Evolutionary conservation across 1,140 invertebrate species (phyloP).

Genomic region (Aphaenogaster ashmeadi): DNA sequence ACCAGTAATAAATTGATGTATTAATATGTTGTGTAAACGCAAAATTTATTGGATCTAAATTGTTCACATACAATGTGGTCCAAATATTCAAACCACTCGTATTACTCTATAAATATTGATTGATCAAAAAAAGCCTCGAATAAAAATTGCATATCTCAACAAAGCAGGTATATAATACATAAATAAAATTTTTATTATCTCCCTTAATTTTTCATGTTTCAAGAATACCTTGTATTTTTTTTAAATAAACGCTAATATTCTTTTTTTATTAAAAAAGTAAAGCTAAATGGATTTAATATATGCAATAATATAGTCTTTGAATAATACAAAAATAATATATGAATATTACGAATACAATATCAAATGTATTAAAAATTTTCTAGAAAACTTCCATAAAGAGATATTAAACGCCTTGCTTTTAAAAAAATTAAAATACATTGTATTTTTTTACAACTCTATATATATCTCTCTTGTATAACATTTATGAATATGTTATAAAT

Average conservation of each 20-base stretch:
- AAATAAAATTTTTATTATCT: constrained; percentile 8
- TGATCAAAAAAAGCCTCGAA: not conserved
- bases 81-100: not conserved
- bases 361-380: not conserved
- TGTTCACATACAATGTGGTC: not conserved
- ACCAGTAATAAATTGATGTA: constrained; percentile 47
- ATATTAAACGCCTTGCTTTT: not conserved
- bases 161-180: not conserved
- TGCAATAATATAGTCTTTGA: not conserved
- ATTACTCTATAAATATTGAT: constrained; percentile 30
- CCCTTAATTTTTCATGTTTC: not conserved
- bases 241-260: not conserved
- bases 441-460: not conserved
- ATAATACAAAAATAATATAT: not conserved
- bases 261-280: constrained; percentile 7
- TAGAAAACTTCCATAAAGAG: not conserved
- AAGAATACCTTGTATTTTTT: not conserved
- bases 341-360: not conserved
- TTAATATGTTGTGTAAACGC: constrained; percentile 27
- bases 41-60: constrained; percentile 34
- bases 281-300: not conserved
- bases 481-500: not conserved
- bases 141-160: constrained; percentile 4
- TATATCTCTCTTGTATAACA: not conserved
- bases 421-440: not conserved